These are phyloP conservation scores for Polylopha cassiicola DNA, from an alignment of 2,888 invertebrate species.

Conservation along the genomic window DNA sequence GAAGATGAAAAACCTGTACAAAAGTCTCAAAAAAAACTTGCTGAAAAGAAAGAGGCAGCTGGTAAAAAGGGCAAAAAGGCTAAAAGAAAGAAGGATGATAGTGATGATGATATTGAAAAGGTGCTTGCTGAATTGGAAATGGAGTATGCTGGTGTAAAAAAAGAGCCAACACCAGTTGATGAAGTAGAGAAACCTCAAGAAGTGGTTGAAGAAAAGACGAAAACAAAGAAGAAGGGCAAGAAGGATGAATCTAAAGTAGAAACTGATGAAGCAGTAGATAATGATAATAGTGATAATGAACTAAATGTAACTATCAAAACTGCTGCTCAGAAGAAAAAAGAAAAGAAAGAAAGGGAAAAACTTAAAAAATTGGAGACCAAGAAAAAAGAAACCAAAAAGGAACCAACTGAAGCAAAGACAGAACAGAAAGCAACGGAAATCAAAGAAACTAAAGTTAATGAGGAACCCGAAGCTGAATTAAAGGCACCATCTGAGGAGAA, in stretches of 20 bases:
- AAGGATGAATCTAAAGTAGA: conserved; percentile 51
- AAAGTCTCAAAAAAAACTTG: conserved; percentile 56
- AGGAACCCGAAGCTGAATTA: conserved; percentile 56
- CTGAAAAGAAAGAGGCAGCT: conserved; percentile 64
- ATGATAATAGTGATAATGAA: conserved; percentile 71
- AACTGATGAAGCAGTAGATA: conserved; percentile 52
- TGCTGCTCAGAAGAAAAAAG: conserved; percentile 92
- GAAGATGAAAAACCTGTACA: conserved; percentile 60
- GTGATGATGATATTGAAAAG: conserved; percentile 89
- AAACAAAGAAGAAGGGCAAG: conserved; percentile 58
- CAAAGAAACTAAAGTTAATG: conserved; percentile 40
- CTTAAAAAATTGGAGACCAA: conserved; percentile 85
- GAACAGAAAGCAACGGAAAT: conserved; percentile 36
- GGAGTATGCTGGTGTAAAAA: conserved; percentile 84
- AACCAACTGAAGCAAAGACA: conserved; percentile 39
- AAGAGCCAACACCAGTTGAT: conserved; percentile 59
- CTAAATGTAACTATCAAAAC: conserved; percentile 83
- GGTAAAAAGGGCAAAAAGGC: conserved; percentile 85
- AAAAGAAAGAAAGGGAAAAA: conserved; percentile 89
- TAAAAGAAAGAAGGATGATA: conserved; percentile 84
- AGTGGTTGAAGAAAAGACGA: conserved; percentile 55
- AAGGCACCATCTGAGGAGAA: conserved; percentile 57
- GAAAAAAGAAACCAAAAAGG: conserved; percentile 69
- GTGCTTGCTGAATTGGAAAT: conserved; percentile 88
- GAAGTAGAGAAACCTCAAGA: conserved; percentile 55